Percentiles rank a stretch among this genome's conserved stretches.
These are phyloP conservation scores for Melanotaenia boesemani DNA, from an alignment of 2,797 vertebrate genomes.

Conservation along the genomic window DNA sequence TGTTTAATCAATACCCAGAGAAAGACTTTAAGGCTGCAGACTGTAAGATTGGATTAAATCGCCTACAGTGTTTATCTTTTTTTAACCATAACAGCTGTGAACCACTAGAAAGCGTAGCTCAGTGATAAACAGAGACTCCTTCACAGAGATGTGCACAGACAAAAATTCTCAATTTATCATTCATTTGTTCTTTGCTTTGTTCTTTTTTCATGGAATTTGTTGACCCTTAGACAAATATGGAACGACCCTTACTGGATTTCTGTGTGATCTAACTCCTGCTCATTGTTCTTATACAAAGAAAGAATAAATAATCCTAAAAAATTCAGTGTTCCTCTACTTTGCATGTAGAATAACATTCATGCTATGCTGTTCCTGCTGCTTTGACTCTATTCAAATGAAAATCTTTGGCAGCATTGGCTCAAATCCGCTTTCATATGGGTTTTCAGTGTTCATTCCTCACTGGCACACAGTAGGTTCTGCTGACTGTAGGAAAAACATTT, in stretches of 20 bases:
- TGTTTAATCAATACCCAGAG: background rate
- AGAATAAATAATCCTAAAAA: background rate
- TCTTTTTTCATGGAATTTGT: background rate
- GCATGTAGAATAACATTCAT: background rate
- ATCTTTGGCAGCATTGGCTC: constrained; percentile 14
- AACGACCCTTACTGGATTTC: background rate
- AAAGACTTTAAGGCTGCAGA: background rate
- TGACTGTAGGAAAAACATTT: constrained; percentile 44
- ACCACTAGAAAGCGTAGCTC: background rate
- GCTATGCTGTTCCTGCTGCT: background rate
- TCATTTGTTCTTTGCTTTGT: background rate
- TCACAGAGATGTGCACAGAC: too few species aligned
- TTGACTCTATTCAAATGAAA: background rate
- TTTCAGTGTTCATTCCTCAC: constrained; percentile 18
- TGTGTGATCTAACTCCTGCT: background rate
- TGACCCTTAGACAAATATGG: background rate
- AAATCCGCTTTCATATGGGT: constrained; percentile 19
- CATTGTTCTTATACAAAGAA: background rate
- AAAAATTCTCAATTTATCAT: background rate
- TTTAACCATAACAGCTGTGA: background rate
- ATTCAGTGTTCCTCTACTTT: background rate
- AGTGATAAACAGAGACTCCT: too few species aligned
- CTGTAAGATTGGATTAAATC: background rate
- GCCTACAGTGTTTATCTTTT: background rate
- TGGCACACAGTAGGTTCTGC: constrained; percentile 32